These are phyloP conservation scores for Meriones psammophilus DNA, from an alignment of 2,797 vertebrate genomes.

Conservation along the genomic window DNA sequence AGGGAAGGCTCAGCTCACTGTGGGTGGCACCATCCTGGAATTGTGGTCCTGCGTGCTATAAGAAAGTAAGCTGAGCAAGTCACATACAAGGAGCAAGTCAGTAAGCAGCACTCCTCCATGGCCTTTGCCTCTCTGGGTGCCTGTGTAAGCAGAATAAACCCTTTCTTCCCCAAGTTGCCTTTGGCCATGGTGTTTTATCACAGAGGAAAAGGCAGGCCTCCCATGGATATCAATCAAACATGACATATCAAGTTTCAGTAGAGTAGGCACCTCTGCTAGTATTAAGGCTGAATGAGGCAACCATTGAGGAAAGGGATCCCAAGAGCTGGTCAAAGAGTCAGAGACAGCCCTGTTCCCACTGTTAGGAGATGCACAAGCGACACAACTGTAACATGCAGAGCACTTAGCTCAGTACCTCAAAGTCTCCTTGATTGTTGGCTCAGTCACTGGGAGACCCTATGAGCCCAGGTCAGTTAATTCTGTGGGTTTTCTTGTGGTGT, in stretches of 20 bases:
- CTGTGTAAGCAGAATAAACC: not conserved
- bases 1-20: not conserved
- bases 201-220: not conserved
- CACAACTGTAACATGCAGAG: not conserved
- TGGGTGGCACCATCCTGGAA: too few species aligned
- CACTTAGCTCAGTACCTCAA: not conserved
- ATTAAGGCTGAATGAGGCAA: not conserved
- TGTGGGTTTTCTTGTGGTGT: not conserved
- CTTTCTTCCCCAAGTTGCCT: not conserved
- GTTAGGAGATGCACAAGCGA: not conserved
- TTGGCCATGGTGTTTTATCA: not conserved
- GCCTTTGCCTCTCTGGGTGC: not conserved
- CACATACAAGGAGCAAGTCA: not conserved
- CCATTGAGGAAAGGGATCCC: not conserved
- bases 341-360: not conserved
- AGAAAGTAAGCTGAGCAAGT: not conserved
- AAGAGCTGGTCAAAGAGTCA: not conserved
- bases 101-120: not conserved
- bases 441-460: not conserved
- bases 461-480: not conserved
- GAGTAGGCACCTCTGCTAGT: not conserved
- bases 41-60: not conserved
- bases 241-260: not conserved
- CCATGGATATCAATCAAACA: not conserved
- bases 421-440: not conserved